These are phyloP conservation scores for Condylostylus longicornis DNA, from an alignment of 1,140 invertebrate genomes.

Conservation along the genomic window DNA sequence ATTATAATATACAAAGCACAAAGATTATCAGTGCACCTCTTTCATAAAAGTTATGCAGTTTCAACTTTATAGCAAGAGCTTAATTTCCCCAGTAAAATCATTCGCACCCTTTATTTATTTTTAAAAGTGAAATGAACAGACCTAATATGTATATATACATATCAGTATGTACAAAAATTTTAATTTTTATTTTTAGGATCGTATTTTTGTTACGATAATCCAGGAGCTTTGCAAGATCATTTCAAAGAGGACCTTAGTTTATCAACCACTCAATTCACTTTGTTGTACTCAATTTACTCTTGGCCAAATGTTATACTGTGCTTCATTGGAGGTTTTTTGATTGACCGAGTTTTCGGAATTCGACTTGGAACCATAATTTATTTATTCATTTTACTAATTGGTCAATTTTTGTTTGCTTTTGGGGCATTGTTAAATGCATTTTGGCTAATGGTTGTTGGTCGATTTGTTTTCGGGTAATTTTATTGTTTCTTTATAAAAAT, in stretches of 20 bases:
- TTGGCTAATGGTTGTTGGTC: constrained; percentile 84
- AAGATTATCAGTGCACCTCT: background rate
- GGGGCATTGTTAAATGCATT: constrained; percentile 69
- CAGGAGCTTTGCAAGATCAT: constrained; percentile 75
- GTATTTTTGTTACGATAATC: constrained; percentile 98
- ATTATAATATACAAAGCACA: background rate
- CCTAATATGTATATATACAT: background rate
- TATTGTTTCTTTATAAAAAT: background rate
- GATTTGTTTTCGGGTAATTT: constrained; percentile 84
- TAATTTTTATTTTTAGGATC: constrained; percentile 60
- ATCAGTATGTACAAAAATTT: too few species aligned
- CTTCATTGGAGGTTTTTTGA: constrained; percentile 88
- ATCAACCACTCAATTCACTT: constrained; percentile 66
- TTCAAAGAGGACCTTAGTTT: constrained; percentile 73
- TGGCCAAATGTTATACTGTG: constrained; percentile 96
- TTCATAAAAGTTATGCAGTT: background rate
- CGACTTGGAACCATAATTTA: constrained; percentile 85
- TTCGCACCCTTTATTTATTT: background rate
- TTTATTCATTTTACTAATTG: constrained; percentile 60
- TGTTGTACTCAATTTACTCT: constrained; percentile 89
- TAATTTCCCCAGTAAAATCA: background rate
- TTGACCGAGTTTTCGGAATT: constrained; percentile 89
- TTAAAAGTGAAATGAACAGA: background rate
- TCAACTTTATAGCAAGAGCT: background rate
- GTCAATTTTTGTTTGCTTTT: constrained; percentile 74